These are phyloP conservation scores for Acleris emargana DNA, from an alignment of 2,888 invertebrate genomes.

Conservation along the genomic window DNA sequence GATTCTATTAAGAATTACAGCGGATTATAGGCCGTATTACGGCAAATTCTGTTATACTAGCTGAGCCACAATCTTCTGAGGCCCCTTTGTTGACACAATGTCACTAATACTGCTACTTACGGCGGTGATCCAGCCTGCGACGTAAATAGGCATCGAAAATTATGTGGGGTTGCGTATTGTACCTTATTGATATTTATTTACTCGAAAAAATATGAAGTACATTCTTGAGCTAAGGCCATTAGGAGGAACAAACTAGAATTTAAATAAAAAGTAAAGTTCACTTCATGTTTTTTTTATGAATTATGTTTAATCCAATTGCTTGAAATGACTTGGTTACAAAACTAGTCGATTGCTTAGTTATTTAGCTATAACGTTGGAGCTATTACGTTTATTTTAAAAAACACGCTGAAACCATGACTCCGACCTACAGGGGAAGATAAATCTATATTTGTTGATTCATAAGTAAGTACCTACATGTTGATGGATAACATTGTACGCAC, in stretches of 20 bases:
- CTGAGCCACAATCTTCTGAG: slow-evolving; percentile 15
- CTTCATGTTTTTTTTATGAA: too few species aligned
- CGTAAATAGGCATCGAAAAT: slow-evolving; percentile 4
- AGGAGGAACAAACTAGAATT: not conserved
- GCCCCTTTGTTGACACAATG: slow-evolving; percentile 17
- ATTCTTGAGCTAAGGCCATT: not conserved
- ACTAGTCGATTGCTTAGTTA: too few species aligned
- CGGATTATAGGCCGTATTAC: slow-evolving; percentile 52
- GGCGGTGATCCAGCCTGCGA: not conserved
- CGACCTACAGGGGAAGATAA: too few species aligned
- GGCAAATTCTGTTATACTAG: slow-evolving; percentile 34
- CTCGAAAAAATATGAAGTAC: not conserved
- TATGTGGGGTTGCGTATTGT: not conserved
- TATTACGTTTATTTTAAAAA: too few species aligned
- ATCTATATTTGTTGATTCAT: too few species aligned
- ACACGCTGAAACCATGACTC: too few species aligned
- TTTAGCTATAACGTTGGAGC: too few species aligned
- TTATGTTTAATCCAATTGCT: too few species aligned
- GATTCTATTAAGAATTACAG: slow-evolving; percentile 77
- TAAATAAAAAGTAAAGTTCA: too few species aligned
- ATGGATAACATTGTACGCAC: too few species aligned
- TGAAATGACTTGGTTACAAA: too few species aligned
- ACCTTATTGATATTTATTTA: not conserved
- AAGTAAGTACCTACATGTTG: too few species aligned
- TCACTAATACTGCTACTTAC: slow-evolving; percentile 8